These are phyloP conservation scores for Anabacerthia variegaticeps DNA, from an alignment of 2,797 vertebrate genomes.

Conservation along the genomic window DNA sequence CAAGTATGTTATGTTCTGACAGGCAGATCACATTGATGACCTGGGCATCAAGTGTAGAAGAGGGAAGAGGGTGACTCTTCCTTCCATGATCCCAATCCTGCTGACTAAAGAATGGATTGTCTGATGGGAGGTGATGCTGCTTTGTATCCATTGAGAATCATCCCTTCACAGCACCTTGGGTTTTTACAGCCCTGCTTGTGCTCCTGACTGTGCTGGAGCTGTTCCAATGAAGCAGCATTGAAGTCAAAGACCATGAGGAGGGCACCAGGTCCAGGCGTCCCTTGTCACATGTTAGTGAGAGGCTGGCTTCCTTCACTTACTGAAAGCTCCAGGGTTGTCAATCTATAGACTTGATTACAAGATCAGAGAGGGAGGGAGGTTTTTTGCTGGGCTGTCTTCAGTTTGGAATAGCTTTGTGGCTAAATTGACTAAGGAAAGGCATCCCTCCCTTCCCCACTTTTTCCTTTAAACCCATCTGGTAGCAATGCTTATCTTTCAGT, in stretches of 20 bases:
- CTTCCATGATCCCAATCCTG: background rate
- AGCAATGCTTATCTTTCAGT: background rate
- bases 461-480: background rate
- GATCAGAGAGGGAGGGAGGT: accelerated
- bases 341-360: background rate
- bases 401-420: background rate
- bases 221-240: accelerated
- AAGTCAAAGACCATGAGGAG: background rate
- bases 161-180: background rate
- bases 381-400: background rate
- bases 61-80: background rate
- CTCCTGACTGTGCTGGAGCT: background rate
- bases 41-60: background rate
- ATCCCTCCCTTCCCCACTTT: accelerated
- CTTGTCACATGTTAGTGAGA: background rate
- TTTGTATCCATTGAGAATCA: background rate
- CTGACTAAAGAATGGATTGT: background rate
- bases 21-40: background rate
- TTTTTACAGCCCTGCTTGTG: background rate
- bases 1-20: background rate
- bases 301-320: background rate
- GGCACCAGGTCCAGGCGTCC: background rate
- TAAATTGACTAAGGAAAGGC: background rate
- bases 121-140: background rate
- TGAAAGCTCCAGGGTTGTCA: background rate